A percentile compares a stretch with the other conserved stretches of the same genome.
Conservation (phyloP, 2,888 invertebrate genomes). For the Lomographa bimaculata region DNA sequence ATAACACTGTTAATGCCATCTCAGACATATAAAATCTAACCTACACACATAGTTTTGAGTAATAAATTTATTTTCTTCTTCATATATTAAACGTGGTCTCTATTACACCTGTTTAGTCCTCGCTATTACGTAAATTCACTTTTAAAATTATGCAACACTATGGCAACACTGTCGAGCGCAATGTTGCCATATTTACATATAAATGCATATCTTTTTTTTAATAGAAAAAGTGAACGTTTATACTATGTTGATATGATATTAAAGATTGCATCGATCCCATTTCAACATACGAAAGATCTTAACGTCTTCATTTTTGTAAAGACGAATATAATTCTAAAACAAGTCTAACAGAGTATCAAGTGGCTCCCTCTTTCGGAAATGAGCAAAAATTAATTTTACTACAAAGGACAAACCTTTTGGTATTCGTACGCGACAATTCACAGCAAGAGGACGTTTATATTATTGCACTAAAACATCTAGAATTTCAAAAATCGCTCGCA, state of each 20-base stretch:
- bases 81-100: slow-evolving; percentile 59
- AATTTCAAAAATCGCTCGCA: slow-evolving; percentile 10
- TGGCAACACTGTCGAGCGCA: slow-evolving; percentile 30
- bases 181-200: slow-evolving; percentile 26
- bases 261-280: slow-evolving; percentile 51
- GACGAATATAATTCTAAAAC: slow-evolving; percentile 14
- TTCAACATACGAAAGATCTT: slow-evolving; percentile 26
- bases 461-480: slow-evolving; percentile 25
- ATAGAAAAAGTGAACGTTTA: slow-evolving; percentile 38
- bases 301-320: slow-evolving; percentile 9
- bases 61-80: slow-evolving; percentile 47
- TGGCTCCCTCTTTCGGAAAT: slow-evolving; percentile 13
- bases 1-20: slow-evolving; percentile 44
- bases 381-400: slow-evolving; percentile 22
- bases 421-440: slow-evolving; percentile 7
- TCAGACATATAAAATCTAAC: slow-evolving; percentile 48
- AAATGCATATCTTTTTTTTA: slow-evolving; percentile 37
- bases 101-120: slow-evolving; percentile 63
- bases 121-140: slow-evolving; percentile 42
- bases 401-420: slow-evolving; percentile 8
- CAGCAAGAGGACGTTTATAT: slow-evolving; percentile 16
- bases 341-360: slow-evolving; percentile 26
- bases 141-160: slow-evolving; percentile 14
- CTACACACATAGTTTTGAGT: slow-evolving; percentile 57
- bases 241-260: slow-evolving; percentile 51